phyloP scores from a whole-genome alignment of 1,140 invertebrate species.

The Monomorium pharaonis region DNA sequence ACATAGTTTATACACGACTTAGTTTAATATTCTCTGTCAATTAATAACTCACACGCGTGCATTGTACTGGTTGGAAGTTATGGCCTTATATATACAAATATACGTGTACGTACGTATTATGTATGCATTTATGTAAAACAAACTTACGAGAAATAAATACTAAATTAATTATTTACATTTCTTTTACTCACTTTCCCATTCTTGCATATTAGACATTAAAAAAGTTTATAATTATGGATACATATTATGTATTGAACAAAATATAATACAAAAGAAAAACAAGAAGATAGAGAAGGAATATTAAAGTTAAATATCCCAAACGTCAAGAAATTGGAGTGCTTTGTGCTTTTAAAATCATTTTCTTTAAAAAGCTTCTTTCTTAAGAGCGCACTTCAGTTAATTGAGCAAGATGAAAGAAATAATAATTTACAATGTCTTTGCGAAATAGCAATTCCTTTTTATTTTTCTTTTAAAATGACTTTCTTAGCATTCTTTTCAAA shows the following conservation, averaged over 20 bases:
- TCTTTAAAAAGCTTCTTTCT: conserved; percentile 8
- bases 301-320: conserved; percentile 22
- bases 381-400: conserved; percentile 23
- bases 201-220: not conserved
- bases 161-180: not conserved
- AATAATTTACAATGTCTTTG: conserved; percentile 28
- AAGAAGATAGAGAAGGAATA: not conserved
- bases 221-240: not conserved
- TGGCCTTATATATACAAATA: not conserved
- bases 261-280: not conserved
- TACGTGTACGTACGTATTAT: not conserved
- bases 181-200: not conserved
- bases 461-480: conserved; percentile 16
- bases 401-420: conserved; percentile 29
- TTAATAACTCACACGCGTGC: conserved; percentile 4
- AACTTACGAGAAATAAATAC: not conserved
- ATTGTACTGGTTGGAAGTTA: not conserved
- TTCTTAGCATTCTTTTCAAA: not conserved
- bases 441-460: not conserved
- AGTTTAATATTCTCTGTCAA: conserved; percentile 18
- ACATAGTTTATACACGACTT: not conserved
- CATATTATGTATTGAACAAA: not conserved
- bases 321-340: conserved; percentile 26
- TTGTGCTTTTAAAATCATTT: conserved; percentile 21
- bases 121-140: not conserved